A percentile compares a stretch with the other conserved stretches of the same genome.
These are phyloP conservation scores for Falco peregrinus DNA, from an alignment of 2,797 vertebrate genomes.

Conservation along the genomic window DNA sequence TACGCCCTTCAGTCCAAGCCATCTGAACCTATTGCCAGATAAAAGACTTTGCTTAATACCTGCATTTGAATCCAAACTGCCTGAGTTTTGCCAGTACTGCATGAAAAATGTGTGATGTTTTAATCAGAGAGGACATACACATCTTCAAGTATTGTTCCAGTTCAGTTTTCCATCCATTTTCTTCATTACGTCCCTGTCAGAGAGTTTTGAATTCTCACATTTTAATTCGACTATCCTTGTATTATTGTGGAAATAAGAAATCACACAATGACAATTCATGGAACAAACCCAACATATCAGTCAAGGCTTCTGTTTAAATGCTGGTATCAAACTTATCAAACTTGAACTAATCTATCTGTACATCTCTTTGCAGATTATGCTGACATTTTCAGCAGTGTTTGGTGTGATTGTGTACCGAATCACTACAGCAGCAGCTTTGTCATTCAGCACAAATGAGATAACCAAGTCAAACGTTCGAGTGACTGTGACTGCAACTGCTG, in stretches of 20 bases:
- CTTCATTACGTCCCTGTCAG: not conserved
- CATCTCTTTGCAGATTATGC: conserved; percentile 79
- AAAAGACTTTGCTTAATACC: not conserved
- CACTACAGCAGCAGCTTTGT: conserved; percentile 89
- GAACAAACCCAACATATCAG: not conserved
- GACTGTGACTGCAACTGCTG: conserved; percentile 93
- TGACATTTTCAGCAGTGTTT: conserved; percentile 92
- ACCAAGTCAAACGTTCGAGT: conserved; percentile 89
- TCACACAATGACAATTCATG: rapidly evolving
- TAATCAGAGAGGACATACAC: not conserved
- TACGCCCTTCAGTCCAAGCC: not conserved
- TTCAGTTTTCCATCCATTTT: not conserved
- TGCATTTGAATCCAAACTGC: not conserved
- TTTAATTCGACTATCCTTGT: rapidly evolving
- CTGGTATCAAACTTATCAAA: not conserved
- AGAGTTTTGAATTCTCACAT: not conserved
- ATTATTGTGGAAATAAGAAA: not conserved
- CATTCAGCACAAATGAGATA: conserved; percentile 87
- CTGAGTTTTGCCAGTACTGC: not conserved
- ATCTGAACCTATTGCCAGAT: not conserved
- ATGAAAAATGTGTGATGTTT: not conserved
- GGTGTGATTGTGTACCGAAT: conserved; percentile 94
- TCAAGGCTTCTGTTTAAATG: not conserved
- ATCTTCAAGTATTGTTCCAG: not conserved
- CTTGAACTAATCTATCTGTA: not conserved